phyloP scores from a whole-genome alignment of 1,140 invertebrate species.

The Cydia splendana region DNA sequence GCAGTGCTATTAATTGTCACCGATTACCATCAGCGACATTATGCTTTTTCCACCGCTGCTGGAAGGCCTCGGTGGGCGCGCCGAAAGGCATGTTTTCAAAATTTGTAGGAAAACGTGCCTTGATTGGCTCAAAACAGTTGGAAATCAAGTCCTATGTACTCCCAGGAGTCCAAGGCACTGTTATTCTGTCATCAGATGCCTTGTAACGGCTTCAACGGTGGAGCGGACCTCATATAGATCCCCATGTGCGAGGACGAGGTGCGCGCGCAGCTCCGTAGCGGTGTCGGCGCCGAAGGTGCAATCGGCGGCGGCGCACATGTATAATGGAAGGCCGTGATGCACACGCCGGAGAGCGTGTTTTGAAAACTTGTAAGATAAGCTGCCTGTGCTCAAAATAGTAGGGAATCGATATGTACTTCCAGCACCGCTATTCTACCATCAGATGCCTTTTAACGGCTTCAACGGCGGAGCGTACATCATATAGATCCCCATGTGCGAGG shows the following conservation, averaged over 20 bases:
- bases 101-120: too few relatives aligned
- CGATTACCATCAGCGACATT: too few relatives aligned
- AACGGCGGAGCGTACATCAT: slow-evolving; percentile 71
- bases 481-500: slow-evolving; percentile 75
- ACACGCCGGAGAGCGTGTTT: slow-evolving; percentile 91
- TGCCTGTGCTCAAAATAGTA: neutral
- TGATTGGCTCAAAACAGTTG: too few relatives aligned
- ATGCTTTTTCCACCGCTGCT: too few relatives aligned
- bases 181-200: slow-evolving; percentile 48
- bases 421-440: slow-evolving; percentile 39
- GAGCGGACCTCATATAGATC: slow-evolving; percentile 70
- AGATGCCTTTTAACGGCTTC: slow-evolving; percentile 57
- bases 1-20: too few relatives aligned
- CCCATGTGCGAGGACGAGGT: slow-evolving; percentile 82
- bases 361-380: slow-evolving; percentile 49
- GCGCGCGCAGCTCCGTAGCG: slow-evolving; percentile 84
- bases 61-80: too few relatives aligned
- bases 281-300: slow-evolving; percentile 81
- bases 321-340: slow-evolving; percentile 88
- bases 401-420: too few relatives aligned
- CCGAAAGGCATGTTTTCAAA: too few relatives aligned
- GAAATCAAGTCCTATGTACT: too few relatives aligned
- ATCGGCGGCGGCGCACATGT: slow-evolving; percentile 85
- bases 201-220: slow-evolving; percentile 57
- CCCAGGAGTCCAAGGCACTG: too few relatives aligned